These are phyloP conservation scores for Prionace glauca DNA, from an alignment of 2,797 vertebrate species.

Conservation along the genomic window DNA sequence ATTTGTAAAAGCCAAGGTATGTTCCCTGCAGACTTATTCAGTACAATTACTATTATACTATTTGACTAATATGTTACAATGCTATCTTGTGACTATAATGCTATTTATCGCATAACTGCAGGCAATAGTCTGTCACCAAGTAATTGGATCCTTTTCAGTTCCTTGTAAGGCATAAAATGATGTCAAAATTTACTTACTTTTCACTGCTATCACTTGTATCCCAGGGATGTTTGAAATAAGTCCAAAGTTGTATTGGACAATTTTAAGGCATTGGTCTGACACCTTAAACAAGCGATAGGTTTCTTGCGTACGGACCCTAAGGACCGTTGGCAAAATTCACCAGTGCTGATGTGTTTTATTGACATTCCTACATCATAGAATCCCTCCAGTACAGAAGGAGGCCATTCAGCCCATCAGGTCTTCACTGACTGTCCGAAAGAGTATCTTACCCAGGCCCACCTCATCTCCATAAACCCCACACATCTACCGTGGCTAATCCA, in stretches of 20 bases:
- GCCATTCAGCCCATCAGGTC: too few relatives aligned
- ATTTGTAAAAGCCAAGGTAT: neutral
- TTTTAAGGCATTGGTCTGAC: neutral
- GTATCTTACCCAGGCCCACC: too few relatives aligned
- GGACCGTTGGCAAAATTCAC: neutral
- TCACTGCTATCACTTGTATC: too few relatives aligned
- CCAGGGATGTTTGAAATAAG: neutral
- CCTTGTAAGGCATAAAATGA: neutral
- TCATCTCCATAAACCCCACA: too few relatives aligned
- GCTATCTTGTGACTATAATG: neutral
- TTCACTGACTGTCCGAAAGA: too few relatives aligned
- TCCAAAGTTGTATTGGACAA: neutral
- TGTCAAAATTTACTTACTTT: neutral
- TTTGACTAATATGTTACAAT: neutral
- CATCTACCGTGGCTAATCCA: too few relatives aligned
- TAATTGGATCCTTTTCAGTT: neutral
- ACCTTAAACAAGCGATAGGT: neutral
- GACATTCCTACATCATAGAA: neutral
- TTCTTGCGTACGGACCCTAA: neutral
- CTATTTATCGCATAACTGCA: neutral
- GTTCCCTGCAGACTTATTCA: neutral
- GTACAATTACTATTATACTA: neutral
- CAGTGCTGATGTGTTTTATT: neutral
- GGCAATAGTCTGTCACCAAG: neutral
- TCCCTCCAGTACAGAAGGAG: too few relatives aligned